Percentiles rank a stretch among this genome's conserved stretches.
These are phyloP conservation scores for Chamaedrilus cognettii DNA, from an alignment of 2,888 invertebrate species.

Conservation along the genomic window DNA sequence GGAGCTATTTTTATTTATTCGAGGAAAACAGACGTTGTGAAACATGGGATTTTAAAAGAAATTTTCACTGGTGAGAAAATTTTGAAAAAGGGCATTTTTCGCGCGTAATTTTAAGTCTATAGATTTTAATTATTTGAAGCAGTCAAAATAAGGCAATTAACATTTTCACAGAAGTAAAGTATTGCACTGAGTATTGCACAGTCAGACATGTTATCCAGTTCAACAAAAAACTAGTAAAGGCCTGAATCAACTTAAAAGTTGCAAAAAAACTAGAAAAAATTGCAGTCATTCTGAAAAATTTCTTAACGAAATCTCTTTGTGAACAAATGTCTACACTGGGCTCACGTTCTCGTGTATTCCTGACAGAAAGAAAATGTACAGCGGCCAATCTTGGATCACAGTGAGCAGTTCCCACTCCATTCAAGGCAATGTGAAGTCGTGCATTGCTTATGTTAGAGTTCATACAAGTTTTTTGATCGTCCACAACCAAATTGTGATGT, in stretches of 20 bases:
- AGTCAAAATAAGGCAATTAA: too few species aligned
- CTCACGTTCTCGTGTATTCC: not conserved
- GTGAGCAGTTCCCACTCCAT: not conserved
- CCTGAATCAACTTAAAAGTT: not conserved
- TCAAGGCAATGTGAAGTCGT: constrained; percentile 2
- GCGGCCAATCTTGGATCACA: not conserved
- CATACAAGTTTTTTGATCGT: not conserved
- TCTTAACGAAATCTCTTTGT: not conserved
- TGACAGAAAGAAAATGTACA: constrained; percentile 1
- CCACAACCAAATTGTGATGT: constrained; percentile 1
- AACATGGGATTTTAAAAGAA: not conserved
- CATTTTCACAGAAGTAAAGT: not conserved
- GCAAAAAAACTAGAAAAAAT: not conserved
- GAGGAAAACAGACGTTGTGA: too few species aligned
- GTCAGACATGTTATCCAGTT: not conserved
- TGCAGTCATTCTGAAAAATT: not conserved
- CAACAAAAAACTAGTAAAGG: not conserved
- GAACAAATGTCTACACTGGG: not conserved
- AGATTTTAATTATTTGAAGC: too few species aligned
- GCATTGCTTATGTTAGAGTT: not conserved
- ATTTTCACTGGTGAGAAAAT: not conserved
- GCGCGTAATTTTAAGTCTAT: too few species aligned
- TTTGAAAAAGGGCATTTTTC: constrained; percentile 2
- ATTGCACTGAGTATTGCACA: constrained; percentile 1
- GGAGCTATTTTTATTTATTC: too few species aligned